These are phyloP conservation scores for Melinopterus prodromus DNA, from an alignment of 2,888 invertebrate genomes.

Conservation along the genomic window DNA sequence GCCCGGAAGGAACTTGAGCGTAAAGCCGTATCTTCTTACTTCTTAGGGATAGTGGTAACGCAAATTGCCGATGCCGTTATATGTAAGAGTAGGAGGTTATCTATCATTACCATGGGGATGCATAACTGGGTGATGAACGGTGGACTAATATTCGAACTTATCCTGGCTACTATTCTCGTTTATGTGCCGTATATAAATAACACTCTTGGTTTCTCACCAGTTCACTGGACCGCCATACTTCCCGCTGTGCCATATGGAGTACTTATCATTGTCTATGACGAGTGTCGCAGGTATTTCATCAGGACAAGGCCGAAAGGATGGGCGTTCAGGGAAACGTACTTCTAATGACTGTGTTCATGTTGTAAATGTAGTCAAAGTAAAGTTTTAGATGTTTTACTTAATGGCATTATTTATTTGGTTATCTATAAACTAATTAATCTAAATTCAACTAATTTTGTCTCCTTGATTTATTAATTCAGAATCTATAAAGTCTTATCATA, in stretches of 20 bases:
- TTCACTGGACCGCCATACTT: conserved; percentile 73
- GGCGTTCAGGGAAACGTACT: conserved; percentile 80
- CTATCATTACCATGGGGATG: conserved; percentile 80
- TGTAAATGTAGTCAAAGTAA: neutral
- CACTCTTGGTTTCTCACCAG: conserved; percentile 71
- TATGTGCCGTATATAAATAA: conserved; percentile 73
- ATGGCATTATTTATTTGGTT: neutral
- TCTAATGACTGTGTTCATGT: conserved; percentile 55
- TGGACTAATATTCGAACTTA: conserved; percentile 67
- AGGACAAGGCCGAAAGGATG: conserved; percentile 73
- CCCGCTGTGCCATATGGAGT: conserved; percentile 77
- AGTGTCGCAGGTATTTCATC: conserved; percentile 74
- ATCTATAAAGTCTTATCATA: too few relatives aligned
- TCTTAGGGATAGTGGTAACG: conserved; percentile 78
- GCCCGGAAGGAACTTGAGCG: conserved; percentile 75
- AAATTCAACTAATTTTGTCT: too few relatives aligned
- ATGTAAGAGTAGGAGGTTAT: conserved; percentile 79
- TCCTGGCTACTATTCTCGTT: conserved; percentile 70
- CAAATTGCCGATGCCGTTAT: conserved; percentile 84
- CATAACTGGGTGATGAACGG: conserved; percentile 69
- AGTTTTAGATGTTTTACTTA: neutral
- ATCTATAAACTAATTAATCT: too few relatives aligned
- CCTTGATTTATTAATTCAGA: too few relatives aligned
- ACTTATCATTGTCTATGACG: conserved; percentile 79
- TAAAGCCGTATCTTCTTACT: conserved; percentile 82